A percentile compares a stretch with the other conserved stretches of the same genome.
phyloP scores from a whole-genome alignment of 2,113 vertebrate species.

The Athene noctua region DNA sequence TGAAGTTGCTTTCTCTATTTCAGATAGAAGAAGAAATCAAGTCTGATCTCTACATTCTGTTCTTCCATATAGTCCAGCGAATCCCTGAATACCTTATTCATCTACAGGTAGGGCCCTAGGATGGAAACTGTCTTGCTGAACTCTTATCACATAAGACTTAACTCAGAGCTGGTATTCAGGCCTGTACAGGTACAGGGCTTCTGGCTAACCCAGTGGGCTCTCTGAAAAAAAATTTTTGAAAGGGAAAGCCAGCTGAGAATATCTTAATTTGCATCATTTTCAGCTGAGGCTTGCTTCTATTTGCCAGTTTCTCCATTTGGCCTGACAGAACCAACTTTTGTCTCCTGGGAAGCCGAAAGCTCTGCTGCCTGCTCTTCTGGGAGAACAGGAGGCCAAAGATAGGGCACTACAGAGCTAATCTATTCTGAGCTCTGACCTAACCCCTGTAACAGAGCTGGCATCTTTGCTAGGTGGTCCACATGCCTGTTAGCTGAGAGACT shows the following conservation, averaged over 20 bases:
- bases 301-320: background rate
- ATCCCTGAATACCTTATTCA: slow-evolving; percentile 93
- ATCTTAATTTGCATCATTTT: background rate
- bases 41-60: slow-evolving; percentile 88
- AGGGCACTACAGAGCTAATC: background rate
- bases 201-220: background rate
- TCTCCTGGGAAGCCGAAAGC: background rate
- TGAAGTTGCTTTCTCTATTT: slow-evolving; percentile 13
- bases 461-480: background rate
- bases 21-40: slow-evolving; percentile 88
- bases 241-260: background rate
- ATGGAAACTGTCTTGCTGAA: background rate
- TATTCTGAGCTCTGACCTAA: background rate
- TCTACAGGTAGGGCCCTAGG: slow-evolving; percentile 80
- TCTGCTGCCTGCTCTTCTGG: background rate
- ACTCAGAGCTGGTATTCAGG: background rate
- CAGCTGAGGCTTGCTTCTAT: background rate
- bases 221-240: background rate
- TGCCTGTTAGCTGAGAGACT: background rate
- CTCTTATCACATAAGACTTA: background rate
- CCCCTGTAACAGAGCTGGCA: background rate
- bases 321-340: background rate
- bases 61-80: slow-evolving; percentile 93
- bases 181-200: background rate
- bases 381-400: background rate